Conservation (phyloP, 2,888 invertebrate genomes). For the Drosophila limbata region DNA sequence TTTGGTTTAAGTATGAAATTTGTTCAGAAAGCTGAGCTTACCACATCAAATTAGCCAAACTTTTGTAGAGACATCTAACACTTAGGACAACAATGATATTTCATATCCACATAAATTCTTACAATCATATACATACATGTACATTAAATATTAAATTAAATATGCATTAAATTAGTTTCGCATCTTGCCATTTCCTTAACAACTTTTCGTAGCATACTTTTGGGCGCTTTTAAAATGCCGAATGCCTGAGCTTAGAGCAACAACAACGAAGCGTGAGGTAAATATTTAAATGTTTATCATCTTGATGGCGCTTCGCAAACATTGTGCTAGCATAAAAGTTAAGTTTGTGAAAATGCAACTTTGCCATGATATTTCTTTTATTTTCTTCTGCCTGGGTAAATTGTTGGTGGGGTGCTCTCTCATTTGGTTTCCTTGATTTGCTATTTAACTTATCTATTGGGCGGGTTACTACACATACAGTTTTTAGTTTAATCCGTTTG, state of each 20-base stretch:
- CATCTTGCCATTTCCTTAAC: slow-evolving; percentile 10
- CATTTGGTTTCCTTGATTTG: slow-evolving; percentile 29
- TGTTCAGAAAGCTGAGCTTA: slow-evolving; percentile 75
- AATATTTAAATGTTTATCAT: slow-evolving; percentile 18
- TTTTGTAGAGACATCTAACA: slow-evolving; percentile 60
- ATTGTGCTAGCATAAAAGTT: slow-evolving; percentile 1
- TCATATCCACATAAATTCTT: slow-evolving; percentile 79
- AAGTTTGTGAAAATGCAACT: slow-evolving; percentile 11
- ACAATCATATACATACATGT: slow-evolving; percentile 32
- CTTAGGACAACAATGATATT: slow-evolving; percentile 79
- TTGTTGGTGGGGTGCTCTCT: slow-evolving; percentile 42
- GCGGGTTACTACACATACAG: slow-evolving; percentile 16
- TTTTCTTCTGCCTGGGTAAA: slow-evolving; percentile 8
- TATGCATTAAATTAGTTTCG: slow-evolving; percentile 30
- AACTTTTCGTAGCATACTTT: slow-evolving; percentile 31
- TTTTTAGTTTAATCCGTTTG: neutral
- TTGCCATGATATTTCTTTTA: slow-evolving; percentile 16
- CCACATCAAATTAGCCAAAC: slow-evolving; percentile 47
- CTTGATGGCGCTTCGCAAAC: slow-evolving; percentile 4
- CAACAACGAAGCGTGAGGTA: slow-evolving; percentile 19
- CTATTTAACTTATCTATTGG: slow-evolving; percentile 17
- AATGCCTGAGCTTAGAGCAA: slow-evolving; percentile 1
- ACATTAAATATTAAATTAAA: slow-evolving; percentile 25
- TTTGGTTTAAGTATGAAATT: slow-evolving; percentile 31
- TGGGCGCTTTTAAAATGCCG: neutral